phyloP scores from a whole-genome alignment of 23 tunicate genomes.

The Ascidia mentula region DNA sequence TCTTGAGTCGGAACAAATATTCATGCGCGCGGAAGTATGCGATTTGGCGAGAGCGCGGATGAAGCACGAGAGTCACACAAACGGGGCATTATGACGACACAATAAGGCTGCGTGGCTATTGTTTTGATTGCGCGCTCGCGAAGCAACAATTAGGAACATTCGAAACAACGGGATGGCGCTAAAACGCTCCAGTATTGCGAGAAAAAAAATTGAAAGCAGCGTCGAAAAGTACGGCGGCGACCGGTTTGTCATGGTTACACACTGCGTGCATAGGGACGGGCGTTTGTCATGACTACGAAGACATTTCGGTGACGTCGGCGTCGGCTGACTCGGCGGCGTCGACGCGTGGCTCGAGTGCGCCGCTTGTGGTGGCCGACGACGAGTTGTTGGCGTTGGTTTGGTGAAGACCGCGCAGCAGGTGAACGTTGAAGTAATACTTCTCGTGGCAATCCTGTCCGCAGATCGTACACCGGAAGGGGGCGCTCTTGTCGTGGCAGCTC shows the following conservation, averaged over 20 bases:
- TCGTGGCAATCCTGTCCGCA: conserved; percentile 94
- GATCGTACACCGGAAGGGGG: conserved; percentile 89
- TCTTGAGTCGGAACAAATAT: background rate
- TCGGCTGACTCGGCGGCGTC: conserved; percentile 13
- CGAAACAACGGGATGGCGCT: background rate
- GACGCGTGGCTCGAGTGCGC: background rate
- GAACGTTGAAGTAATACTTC: conserved; percentile 95
- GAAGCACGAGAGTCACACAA: background rate
- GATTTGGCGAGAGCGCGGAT: background rate
- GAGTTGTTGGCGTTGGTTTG: conserved; percentile 30
- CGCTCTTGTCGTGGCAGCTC: conserved; percentile 91
- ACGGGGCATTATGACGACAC: background rate
- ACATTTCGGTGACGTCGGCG: background rate
- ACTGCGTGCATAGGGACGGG: background rate
- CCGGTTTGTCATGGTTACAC: background rate
- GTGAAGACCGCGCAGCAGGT: conserved; percentile 81
- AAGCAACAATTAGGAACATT: background rate
- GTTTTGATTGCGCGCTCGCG: background rate
- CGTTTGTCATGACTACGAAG: background rate
- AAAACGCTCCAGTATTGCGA: background rate
- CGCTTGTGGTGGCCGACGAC: conserved; percentile 5
- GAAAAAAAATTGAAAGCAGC: background rate
- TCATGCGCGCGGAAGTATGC: background rate
- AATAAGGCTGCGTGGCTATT: background rate
- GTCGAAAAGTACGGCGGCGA: background rate